These are phyloP conservation scores for Cremastinae sp. DNA, from an alignment of 2,888 invertebrate genomes.

Conservation along the genomic window DNA sequence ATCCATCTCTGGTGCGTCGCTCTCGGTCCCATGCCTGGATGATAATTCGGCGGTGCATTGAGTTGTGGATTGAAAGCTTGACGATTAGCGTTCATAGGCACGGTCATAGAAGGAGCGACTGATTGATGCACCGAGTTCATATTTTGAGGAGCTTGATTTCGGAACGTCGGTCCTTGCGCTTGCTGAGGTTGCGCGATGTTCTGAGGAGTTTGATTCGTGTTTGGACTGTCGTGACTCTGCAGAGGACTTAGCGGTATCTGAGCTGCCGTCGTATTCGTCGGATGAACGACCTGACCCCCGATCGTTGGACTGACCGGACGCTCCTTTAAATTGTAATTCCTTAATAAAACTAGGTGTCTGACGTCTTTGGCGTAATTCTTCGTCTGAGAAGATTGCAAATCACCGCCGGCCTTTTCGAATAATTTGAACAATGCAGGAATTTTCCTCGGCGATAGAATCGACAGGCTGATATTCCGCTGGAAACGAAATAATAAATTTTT, in stretches of 20 bases:
- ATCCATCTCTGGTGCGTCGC: slow-evolving; percentile 71
- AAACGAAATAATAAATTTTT: slow-evolving; percentile 70
- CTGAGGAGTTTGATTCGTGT: slow-evolving; percentile 78
- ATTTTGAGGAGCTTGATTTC: slow-evolving; percentile 74
- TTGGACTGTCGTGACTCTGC: slow-evolving; percentile 82
- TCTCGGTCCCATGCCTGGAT: slow-evolving; percentile 74
- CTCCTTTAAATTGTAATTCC: slow-evolving; percentile 83
- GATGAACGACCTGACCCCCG: slow-evolving; percentile 80
- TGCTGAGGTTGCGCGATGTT: slow-evolving; percentile 75
- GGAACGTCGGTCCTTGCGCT: slow-evolving; percentile 79
- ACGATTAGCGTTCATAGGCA: slow-evolving; percentile 74
- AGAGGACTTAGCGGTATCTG: slow-evolving; percentile 82
- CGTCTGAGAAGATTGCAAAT: slow-evolving; percentile 88
- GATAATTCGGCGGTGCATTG: slow-evolving; percentile 81
- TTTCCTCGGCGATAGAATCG: slow-evolving; percentile 93
- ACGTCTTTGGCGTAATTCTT: slow-evolving; percentile 96
- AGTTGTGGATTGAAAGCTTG: slow-evolving; percentile 78
- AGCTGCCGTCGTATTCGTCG: slow-evolving; percentile 71
- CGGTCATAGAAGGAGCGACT: slow-evolving; percentile 70
- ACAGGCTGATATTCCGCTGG: slow-evolving; percentile 90
- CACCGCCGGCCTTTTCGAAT: slow-evolving; percentile 95
- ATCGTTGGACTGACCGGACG: slow-evolving; percentile 85
- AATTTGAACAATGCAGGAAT: slow-evolving; percentile 92
- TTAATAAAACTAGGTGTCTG: slow-evolving; percentile 87
- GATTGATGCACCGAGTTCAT: slow-evolving; percentile 75